These are phyloP conservation scores for Bellardia bayeri DNA, from an alignment of 2,888 invertebrate genomes.

Conservation along the genomic window DNA sequence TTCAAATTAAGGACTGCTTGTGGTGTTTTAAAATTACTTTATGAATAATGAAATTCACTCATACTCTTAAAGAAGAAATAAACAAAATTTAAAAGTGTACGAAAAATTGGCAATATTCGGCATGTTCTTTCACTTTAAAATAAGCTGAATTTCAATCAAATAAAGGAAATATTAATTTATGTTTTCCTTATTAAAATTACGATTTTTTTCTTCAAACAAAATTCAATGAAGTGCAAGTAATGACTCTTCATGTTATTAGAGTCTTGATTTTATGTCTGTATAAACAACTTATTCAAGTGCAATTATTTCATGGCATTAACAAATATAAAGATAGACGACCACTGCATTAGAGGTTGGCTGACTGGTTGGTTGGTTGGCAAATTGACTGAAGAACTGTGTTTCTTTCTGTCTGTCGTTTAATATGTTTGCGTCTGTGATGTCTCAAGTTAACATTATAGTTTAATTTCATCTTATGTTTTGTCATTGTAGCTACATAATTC, in stretches of 20 bases:
- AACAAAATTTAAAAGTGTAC: not conserved
- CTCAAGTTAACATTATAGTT: slow-evolving; percentile 31
- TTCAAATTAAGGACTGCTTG: slow-evolving; percentile 64
- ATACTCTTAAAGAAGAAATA: not conserved
- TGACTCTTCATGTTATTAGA: slow-evolving; percentile 23
- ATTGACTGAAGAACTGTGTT: no score
- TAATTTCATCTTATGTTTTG: slow-evolving; percentile 4
- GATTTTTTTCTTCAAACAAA: slow-evolving; percentile 10
- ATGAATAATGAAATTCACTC: slow-evolving; percentile 14
- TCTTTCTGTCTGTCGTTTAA: not conserved
- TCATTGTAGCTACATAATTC: slow-evolving; percentile 6
- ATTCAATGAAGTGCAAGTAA: slow-evolving; percentile 44
- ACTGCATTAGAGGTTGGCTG: not conserved
- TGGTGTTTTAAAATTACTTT: slow-evolving; percentile 70
- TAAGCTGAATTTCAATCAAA: slow-evolving; percentile 42
- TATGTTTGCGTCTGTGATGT: not conserved
- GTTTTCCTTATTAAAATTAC: slow-evolving; percentile 9
- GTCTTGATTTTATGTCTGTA: slow-evolving; percentile 18
- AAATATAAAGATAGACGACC: not conserved
- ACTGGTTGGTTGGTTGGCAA: not conserved
- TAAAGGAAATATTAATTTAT: slow-evolving; percentile 49
- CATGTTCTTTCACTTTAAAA: not conserved
- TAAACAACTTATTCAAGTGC: slow-evolving; percentile 48
- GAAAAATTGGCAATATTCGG: slow-evolving; percentile 15
- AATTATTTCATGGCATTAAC: slow-evolving; percentile 52